Evolutionary conservation across 2,888 invertebrate species (phyloP).

Genomic region (Pristionchus entomophagus): DNA sequence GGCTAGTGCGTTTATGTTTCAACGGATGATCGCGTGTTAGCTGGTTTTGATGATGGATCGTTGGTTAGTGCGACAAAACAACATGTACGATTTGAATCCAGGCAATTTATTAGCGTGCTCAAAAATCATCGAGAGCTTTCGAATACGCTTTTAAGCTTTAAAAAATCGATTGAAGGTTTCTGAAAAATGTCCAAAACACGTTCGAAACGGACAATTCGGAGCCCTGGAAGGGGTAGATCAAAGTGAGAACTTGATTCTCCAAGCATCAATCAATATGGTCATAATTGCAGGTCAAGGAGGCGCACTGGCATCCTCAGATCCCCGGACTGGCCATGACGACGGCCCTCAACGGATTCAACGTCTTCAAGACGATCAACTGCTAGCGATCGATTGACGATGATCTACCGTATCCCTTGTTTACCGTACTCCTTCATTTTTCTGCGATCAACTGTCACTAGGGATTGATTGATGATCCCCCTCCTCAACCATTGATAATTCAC

Average conservation of each 20-base stretch:
- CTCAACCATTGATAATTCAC: too few species aligned
- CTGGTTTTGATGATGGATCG: too few species aligned
- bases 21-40: too few species aligned
- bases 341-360: constrained; percentile 93
- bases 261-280: background rate
- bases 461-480: background rate
- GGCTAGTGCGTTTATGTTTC: too few species aligned
- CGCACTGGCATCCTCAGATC: constrained; percentile 97
- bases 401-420: background rate
- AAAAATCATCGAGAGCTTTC: too few species aligned
- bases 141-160: too few species aligned
- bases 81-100: too few species aligned
- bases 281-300: constrained; percentile 85
- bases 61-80: too few species aligned
- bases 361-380: constrained; percentile 97
- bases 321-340: constrained; percentile 94
- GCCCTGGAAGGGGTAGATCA: background rate
- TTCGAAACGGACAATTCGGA: too few species aligned
- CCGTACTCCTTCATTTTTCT: background rate
- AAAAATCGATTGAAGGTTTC: too few species aligned
- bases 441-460: background rate
- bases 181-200: too few species aligned
- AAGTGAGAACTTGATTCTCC: background rate
- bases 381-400: constrained; percentile 76
- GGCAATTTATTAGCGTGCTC: too few species aligned